Base-by-base conservation (phyloP, 2,113 vertebrate genomes). In the Zapornia atra region DNA sequence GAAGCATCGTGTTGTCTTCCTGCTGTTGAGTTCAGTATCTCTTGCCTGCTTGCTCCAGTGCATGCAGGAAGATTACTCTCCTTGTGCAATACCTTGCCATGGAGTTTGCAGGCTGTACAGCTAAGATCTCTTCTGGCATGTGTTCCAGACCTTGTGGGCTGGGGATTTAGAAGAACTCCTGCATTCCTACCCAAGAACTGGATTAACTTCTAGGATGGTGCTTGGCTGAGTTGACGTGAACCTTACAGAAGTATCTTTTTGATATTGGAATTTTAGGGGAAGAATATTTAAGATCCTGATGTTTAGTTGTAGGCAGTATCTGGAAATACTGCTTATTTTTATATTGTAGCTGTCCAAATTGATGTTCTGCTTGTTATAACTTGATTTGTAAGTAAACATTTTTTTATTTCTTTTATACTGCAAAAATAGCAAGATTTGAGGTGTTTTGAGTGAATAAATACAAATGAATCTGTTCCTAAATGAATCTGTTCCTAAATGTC, bases 401-500 rank as follows among this genome's bases (percentile, higher is more conserved):
- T 82, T 93, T 95, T 84, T 87, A 84, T 89, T 95, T 93, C 69
- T 97, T 96, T 96, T 95, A 46, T 96, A 96, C 81, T 82, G 71
- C 48, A 75, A 56, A 92, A 88, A 69, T 44, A 48, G 22, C 51
- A 75, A 78, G 33, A 90, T 42, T 87, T 66, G 68, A 92, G 65
- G 51, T 56, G 11, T 75, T 94, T 71, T 69, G 40, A 68, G 33
- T 81, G 44, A 97, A 96, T 96, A 95, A 96, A 97, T 54, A 53
- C 60, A 82, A 84, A 88, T 24, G 1, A 56, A 76, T 82, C 61
- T 50, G 16, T 95, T 90, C 65, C 10, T 82, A 57, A 69, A 86
- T 61, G 86, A 56, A 76, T 82, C 65, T 51, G 17, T 94, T 90
- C 65, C 10, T 82, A 57, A 69, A 87, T 63, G 89, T 78, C 88